phyloP scores from a whole-genome alignment of 35 echinoderm and acorn worm genomes.

The Diadema setosum region DNA sequence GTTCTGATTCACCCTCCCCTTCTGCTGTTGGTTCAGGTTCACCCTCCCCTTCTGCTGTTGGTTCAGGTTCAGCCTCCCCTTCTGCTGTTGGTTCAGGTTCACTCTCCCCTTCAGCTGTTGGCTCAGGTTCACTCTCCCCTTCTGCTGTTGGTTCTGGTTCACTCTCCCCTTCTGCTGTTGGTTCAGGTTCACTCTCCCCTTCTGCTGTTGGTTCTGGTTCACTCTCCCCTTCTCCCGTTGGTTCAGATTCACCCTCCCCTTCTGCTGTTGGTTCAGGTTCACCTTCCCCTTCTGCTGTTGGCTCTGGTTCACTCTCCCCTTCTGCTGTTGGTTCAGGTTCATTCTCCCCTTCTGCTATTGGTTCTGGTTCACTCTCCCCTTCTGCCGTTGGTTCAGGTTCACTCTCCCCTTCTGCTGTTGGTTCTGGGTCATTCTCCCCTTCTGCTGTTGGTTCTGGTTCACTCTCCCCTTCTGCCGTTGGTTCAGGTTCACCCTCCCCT shows the following conservation, averaged over 20 bases:
- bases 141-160: constrained; percentile 38
- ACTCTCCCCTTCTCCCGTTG: constrained; percentile 19
- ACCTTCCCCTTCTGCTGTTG: not conserved
- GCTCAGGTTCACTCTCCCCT: constrained; percentile 15
- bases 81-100: constrained; percentile 42
- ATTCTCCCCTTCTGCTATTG: not conserved
- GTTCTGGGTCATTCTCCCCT: constrained; percentile 6
- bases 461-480: not conserved
- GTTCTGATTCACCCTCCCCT: constrained; percentile 3
- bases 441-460: constrained; percentile 22
- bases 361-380: constrained; percentile 3
- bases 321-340: not conserved
- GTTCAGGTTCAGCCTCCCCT: constrained; percentile 13
- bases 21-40: not conserved
- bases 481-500: constrained; percentile 30
- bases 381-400: not conserved
- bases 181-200: constrained; percentile 29
- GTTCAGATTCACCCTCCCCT: not conserved
- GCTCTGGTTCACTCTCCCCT: not conserved
- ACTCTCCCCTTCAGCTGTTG: not conserved
- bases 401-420: not conserved
- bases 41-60: not conserved
- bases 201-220: not conserved
- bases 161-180: not conserved
- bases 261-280: constrained; percentile 9